Evolutionary conservation across 2,888 invertebrate species (phyloP).

Genomic region (Pristionchus arcanus): DNA sequence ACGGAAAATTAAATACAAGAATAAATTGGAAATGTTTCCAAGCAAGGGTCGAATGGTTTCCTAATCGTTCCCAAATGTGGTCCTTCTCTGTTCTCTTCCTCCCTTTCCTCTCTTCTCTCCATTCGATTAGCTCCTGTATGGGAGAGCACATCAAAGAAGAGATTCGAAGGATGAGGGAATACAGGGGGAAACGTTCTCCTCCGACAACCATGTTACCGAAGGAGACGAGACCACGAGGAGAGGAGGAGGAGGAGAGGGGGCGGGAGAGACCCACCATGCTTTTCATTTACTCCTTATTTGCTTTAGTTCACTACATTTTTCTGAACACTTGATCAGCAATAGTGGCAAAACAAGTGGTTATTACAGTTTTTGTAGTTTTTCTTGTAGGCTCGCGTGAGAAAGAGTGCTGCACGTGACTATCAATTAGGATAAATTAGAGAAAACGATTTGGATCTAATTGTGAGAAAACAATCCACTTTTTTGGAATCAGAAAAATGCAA

Average conservation of each 20-base stretch:
- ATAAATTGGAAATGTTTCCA: slow-evolving; percentile 53
- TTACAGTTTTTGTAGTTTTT: not conserved
- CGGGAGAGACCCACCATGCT: not conserved
- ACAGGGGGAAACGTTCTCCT: not conserved
- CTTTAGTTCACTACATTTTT: not conserved
- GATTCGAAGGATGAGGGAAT: slow-evolving; percentile 3
- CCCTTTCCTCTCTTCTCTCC: not conserved
- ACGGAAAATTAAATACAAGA: slow-evolving; percentile 49
- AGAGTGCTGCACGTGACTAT: not conserved
- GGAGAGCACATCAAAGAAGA: not conserved
- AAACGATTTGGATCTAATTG: not conserved
- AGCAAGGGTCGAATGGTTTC: slow-evolving; percentile 12
- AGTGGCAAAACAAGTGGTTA: slow-evolving; percentile 4
- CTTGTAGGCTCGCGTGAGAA: not conserved
- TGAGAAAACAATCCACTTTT: not conserved
- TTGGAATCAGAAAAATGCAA: not conserved
- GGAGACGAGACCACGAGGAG: not conserved
- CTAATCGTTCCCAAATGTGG: slow-evolving; percentile 7
- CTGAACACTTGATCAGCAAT: not conserved
- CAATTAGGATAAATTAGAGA: not conserved
- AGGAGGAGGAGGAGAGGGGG: not conserved
- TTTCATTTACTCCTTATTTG: slow-evolving; percentile 11
- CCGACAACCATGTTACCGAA: not conserved
- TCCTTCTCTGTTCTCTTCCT: not conserved
- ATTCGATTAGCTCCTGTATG: slow-evolving; percentile 1